These are phyloP conservation scores for Pycnomerus fuliginosus DNA, from an alignment of 2,888 invertebrate genomes.

Conservation along the genomic window DNA sequence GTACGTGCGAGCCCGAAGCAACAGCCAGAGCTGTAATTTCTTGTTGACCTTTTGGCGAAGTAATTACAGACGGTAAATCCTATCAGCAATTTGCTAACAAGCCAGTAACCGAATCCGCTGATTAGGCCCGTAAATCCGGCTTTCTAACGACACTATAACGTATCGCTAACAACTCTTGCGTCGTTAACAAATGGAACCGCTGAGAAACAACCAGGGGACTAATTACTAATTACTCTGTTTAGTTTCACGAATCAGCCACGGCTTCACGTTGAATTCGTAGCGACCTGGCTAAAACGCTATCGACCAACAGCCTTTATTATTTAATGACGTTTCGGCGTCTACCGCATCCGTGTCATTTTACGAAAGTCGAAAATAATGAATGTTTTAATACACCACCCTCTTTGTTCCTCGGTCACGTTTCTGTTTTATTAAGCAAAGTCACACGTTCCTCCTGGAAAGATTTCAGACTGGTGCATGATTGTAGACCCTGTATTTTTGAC, in stretches of 20 bases:
- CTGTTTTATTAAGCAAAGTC: conserved; percentile 8
- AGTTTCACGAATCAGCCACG: conserved; percentile 10
- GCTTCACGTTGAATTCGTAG: too few relatives aligned
- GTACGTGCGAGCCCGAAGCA: too few relatives aligned
- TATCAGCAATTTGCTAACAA: conserved; percentile 42
- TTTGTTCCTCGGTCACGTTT: conserved; percentile 4
- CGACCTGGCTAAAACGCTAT: too few relatives aligned
- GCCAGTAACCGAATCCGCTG: conserved; percentile 41
- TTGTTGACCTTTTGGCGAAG: conserved; percentile 20
- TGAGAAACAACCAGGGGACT: conserved; percentile 35
- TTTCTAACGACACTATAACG: conserved; percentile 44
- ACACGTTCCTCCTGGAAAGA: too few relatives aligned
- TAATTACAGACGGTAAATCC: conserved; percentile 34
- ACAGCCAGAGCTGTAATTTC: conserved; percentile 6
- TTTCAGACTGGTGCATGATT: too few relatives aligned
- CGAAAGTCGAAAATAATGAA: too few relatives aligned
- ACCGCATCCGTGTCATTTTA: too few relatives aligned
- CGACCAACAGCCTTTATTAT: too few relatives aligned
- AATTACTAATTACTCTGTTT: conserved; percentile 38
- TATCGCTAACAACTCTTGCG: conserved; percentile 41
- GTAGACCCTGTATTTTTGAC: too few relatives aligned
- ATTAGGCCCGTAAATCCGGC: conserved; percentile 44
- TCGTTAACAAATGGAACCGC: conserved; percentile 43
- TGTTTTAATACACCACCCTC: too few relatives aligned
- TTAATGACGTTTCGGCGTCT: too few relatives aligned